Evolutionary conservation across 2,113 vertebrate species (phyloP).

Genomic region (Sebastes fasciatus): DNA sequence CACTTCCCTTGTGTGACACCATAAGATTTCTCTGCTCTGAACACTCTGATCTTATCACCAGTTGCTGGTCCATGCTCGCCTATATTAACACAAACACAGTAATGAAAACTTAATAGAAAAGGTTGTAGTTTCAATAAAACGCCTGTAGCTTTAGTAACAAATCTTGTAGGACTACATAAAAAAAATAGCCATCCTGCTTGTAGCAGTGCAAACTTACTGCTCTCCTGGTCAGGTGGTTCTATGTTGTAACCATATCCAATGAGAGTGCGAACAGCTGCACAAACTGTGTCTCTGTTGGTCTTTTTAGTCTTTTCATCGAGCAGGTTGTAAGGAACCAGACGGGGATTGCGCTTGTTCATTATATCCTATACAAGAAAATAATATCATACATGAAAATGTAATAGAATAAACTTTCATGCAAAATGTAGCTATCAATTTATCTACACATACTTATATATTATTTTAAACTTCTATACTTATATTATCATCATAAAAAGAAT

Average conservation of each 20-base stretch:
- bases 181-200: not conserved
- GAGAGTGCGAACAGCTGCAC: slow-evolving; percentile 91
- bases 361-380: slow-evolving; percentile 85
- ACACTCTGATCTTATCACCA: slow-evolving; percentile 88
- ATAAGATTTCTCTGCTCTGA: slow-evolving; percentile 91
- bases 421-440: not conserved
- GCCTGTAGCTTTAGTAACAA: not conserved
- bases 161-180: not conserved
- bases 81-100: slow-evolving; percentile 53
- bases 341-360: slow-evolving; percentile 90
- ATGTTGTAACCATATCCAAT: slow-evolving; percentile 95
- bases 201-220: slow-evolving; percentile 82
- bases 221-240: slow-evolving; percentile 93
- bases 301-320: slow-evolving; percentile 95
- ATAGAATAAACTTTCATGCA: not conserved
- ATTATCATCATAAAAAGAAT: not conserved
- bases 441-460: not conserved
- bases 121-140: not conserved
- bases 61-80: slow-evolving; percentile 76
- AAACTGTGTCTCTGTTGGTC: slow-evolving; percentile 93
- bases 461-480: no score
- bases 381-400: not conserved
- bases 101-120: not conserved
- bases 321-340: slow-evolving; percentile 92
- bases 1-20: slow-evolving; percentile 90